Conservation (phyloP, 2,888 invertebrate species). For the Macroteleia sp. region DNA sequence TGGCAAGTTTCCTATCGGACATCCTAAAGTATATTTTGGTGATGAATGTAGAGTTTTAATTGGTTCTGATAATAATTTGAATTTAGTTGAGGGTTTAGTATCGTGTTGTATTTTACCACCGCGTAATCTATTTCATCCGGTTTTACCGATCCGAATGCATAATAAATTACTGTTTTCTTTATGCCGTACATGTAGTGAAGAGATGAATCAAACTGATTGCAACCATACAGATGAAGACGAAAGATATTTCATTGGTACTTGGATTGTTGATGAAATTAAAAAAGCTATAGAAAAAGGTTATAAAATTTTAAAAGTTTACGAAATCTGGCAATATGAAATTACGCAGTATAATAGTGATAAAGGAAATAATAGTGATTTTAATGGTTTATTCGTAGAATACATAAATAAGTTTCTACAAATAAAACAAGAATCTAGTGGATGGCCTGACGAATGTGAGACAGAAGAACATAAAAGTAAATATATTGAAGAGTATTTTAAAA, state of each 20-base stretch:
- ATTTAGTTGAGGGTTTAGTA: constrained; percentile 18
- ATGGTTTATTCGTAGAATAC: constrained; percentile 41
- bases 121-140: constrained; percentile 30
- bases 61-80: not conserved
- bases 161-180: constrained; percentile 76
- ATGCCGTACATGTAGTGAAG: constrained; percentile 75
- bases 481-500: constrained; percentile 5
- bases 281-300: constrained; percentile 76
- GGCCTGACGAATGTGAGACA: constrained; percentile 16
- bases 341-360: constrained; percentile 65
- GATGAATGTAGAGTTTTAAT: not conserved
- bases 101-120: constrained; percentile 53
- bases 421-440: constrained; percentile 46
- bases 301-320: constrained; percentile 71
- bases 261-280: constrained; percentile 76
- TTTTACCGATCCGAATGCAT: constrained; percentile 60
- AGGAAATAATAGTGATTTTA: no score
- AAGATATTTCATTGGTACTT: constrained; percentile 73
- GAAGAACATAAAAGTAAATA: constrained; percentile 27
- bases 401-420: constrained; percentile 48
- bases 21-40: not conserved
- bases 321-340: no score
- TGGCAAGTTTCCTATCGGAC: constrained; percentile 2
- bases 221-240: constrained; percentile 69
- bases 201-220: constrained; percentile 42